These are phyloP conservation scores for Glaucidium brasilianum DNA, from an alignment of 2,113 vertebrate genomes.

Conservation along the genomic window DNA sequence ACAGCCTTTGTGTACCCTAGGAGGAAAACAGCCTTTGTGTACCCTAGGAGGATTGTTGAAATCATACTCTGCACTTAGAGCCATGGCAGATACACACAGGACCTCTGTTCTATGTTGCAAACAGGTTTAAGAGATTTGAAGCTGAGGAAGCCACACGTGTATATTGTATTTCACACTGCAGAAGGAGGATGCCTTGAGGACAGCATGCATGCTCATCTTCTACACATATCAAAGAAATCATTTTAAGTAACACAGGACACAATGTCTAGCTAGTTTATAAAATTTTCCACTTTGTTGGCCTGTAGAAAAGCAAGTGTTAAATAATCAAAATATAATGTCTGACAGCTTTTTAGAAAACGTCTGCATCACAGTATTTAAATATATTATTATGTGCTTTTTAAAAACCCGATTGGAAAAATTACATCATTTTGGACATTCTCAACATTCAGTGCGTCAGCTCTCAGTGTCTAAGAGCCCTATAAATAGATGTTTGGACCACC, in stretches of 20 bases:
- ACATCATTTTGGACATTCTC: conserved; percentile 50
- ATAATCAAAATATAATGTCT: neutral
- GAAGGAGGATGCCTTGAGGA: neutral
- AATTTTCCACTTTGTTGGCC: neutral
- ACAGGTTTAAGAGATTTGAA: neutral
- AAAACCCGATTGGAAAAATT: conserved; percentile 52
- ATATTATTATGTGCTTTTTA: neutral
- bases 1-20: neutral
- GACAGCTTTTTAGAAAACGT: conserved; percentile 1
- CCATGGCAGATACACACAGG: neutral
- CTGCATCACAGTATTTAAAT: neutral
- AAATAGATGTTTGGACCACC: conserved; percentile 59
- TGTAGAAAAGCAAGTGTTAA: neutral
- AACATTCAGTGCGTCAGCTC: conserved; percentile 22
- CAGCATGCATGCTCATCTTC: neutral
- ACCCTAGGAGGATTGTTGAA: neutral
- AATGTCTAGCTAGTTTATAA: neutral
- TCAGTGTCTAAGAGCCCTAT: conserved; percentile 9
- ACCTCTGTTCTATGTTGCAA: neutral
- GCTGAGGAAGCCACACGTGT: neutral
- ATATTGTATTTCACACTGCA: neutral
- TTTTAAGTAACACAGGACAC: neutral
- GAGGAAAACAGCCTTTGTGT: neutral
- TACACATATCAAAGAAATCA: neutral
- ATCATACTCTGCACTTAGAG: neutral